These are phyloP conservation scores for Bathynomus jamesi DNA, from an alignment of 1,140 invertebrate genomes.

Conservation along the genomic window DNA sequence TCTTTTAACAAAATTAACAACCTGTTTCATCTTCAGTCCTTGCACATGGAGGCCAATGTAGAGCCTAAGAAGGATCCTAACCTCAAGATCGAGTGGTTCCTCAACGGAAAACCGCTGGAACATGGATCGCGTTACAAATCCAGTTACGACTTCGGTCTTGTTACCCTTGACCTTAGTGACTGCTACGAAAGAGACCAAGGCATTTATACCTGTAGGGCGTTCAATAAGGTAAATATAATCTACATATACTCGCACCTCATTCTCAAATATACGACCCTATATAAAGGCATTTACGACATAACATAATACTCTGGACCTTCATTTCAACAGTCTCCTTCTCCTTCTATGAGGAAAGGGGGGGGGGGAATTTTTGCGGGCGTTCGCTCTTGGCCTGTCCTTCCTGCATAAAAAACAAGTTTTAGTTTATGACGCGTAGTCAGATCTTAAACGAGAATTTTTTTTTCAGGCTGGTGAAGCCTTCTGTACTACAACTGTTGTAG, in stretches of 20 bases:
- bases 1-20: too few species aligned
- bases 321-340: too few species aligned
- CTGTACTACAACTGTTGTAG: conserved; percentile 72
- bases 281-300: too few species aligned
- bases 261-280: too few species aligned
- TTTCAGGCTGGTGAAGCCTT: conserved; percentile 68
- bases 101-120: conserved; percentile 57
- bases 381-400: too few species aligned
- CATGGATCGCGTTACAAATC: conserved; percentile 67
- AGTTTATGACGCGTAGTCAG: too few species aligned
- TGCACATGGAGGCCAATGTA: conserved; percentile 86
- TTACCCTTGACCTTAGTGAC: conserved; percentile 78
- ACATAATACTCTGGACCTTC: too few species aligned
- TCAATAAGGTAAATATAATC: conserved; percentile 52
- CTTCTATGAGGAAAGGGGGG: too few species aligned
- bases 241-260: background rate
- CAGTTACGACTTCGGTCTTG: conserved; percentile 85
- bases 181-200: conserved; percentile 89
- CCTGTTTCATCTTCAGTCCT: too few species aligned
- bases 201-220: conserved; percentile 83
- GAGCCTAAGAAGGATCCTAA: conserved; percentile 95
- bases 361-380: too few species aligned
- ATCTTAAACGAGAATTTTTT: too few species aligned
- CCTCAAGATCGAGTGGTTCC: conserved; percentile 87
- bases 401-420: too few species aligned